Evolutionary conservation across 2,797 vertebrate species (phyloP).

Genomic region (Hippocampus kuda): DNA sequence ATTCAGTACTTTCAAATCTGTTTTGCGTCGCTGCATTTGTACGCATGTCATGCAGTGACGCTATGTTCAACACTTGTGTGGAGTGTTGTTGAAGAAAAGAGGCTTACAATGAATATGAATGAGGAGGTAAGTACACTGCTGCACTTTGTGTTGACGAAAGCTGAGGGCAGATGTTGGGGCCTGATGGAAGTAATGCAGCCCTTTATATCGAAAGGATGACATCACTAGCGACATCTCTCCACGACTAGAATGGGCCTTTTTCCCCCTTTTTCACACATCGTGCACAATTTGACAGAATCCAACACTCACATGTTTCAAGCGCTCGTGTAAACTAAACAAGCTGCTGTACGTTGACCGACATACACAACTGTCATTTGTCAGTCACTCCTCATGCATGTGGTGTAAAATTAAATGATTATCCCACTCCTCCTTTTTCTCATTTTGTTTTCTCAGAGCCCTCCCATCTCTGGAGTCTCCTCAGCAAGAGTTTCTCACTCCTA

Average conservation of each 20-base stretch:
- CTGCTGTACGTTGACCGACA: slow-evolving; percentile 13
- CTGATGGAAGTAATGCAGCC: slow-evolving; percentile 53
- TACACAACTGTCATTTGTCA: slow-evolving; percentile 38
- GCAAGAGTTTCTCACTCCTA: slow-evolving; percentile 56
- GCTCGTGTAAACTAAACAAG: slow-evolving; percentile 5
- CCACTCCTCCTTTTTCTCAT: slow-evolving; percentile 32
- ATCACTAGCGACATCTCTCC: slow-evolving; percentile 71
- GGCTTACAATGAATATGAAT: slow-evolving; percentile 57
- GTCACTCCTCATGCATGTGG: slow-evolving; percentile 28
- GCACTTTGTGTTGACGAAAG: slow-evolving; percentile 45
- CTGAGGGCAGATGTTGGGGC: slow-evolving; percentile 46
- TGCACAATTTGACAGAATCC: slow-evolving; percentile 27
- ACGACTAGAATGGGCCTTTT: slow-evolving; percentile 65
- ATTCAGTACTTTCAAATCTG: background rate
- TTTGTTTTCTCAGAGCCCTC: slow-evolving; percentile 57
- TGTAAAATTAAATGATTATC: slow-evolving; percentile 31
- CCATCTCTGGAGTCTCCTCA: slow-evolving; percentile 62
- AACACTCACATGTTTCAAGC: slow-evolving; percentile 15
- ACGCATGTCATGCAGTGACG: slow-evolving; percentile 2
- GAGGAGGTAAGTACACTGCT: slow-evolving; percentile 57
- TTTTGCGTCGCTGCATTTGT: background rate
- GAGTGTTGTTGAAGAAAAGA: slow-evolving; percentile 28
- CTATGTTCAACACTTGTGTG: slow-evolving; percentile 17
- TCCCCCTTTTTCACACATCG: slow-evolving; percentile 15
- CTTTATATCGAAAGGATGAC: slow-evolving; percentile 68